phyloP scores from a whole-genome alignment of 2,113 vertebrate species.

The Melanotaenia duboulayi region DNA sequence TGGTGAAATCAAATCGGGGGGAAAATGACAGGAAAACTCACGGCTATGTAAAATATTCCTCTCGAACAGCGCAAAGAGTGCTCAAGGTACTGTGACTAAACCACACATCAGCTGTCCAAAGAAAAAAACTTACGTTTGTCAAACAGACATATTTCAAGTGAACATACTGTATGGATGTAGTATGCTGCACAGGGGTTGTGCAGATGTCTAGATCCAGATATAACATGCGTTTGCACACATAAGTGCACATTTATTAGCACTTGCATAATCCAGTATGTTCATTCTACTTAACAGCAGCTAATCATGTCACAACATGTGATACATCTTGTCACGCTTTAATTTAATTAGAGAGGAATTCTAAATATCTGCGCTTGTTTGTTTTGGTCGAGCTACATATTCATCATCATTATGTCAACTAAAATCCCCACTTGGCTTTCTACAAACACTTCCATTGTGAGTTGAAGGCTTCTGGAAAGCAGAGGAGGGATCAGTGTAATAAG shows the following conservation, averaged over 20 bases:
- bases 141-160: too few relatives aligned
- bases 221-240: not conserved
- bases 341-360: conserved; percentile 57
- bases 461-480: conserved; percentile 25
- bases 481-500: conserved; percentile 57
- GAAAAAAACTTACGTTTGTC: too few relatives aligned
- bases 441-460: conserved; percentile 58
- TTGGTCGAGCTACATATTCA: conserved; percentile 60
- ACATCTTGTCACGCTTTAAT: conserved; percentile 57
- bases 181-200: not conserved
- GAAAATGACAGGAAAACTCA: too few relatives aligned
- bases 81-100: too few relatives aligned
- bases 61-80: too few relatives aligned
- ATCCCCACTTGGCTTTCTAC: conserved; percentile 44
- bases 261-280: conserved; percentile 3
- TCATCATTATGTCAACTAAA: conserved; percentile 55
- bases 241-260: not conserved
- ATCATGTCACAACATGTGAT: conserved; percentile 35
- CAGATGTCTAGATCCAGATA: conserved; percentile 19
- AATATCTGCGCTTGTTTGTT: conserved; percentile 59
- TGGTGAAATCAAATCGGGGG: too few relatives aligned
- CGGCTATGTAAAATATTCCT: too few relatives aligned
- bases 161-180: not conserved
- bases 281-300: conserved; percentile 28
- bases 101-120: too few relatives aligned